These are phyloP conservation scores for Leuciscus waleckii DNA, from an alignment of 2,797 vertebrate genomes.

Conservation along the genomic window DNA sequence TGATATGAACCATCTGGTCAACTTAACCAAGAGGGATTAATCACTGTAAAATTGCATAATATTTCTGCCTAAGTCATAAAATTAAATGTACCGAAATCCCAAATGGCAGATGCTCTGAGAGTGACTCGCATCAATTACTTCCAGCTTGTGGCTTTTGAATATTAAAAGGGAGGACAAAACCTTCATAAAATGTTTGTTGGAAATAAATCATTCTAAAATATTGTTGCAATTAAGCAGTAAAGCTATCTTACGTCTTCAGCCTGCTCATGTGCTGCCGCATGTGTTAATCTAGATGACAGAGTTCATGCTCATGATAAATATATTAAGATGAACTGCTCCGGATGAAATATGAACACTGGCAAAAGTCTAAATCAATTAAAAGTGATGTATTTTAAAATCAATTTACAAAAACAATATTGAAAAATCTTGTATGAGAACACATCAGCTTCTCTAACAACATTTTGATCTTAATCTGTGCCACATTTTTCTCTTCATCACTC, in stretches of 20 bases:
- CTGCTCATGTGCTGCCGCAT: conserved; percentile 5
- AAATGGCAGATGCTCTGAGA: conserved; percentile 31
- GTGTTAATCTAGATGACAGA: conserved; percentile 3
- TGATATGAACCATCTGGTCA: conserved; percentile 62
- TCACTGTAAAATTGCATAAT: conserved; percentile 60
- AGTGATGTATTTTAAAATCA: background rate
- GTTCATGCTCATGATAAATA: conserved; percentile 13
- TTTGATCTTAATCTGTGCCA: background rate
- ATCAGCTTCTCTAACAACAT: background rate
- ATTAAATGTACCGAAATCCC: conserved; percentile 52
- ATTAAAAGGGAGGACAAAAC: conserved; percentile 31
- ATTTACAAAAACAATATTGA: background rate
- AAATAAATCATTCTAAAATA: conserved; percentile 27
- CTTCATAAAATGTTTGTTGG: conserved; percentile 34
- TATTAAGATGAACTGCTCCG: background rate
- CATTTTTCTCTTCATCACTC: background rate
- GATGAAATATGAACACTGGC: conserved; percentile 10
- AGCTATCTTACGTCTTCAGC: background rate
- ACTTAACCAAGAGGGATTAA: conserved; percentile 52
- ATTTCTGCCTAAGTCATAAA: conserved; percentile 56
- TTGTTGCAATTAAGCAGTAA: conserved; percentile 5
- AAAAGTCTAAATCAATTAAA: conserved; percentile 19
- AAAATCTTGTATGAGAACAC: background rate
- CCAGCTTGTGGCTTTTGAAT: conserved; percentile 26
- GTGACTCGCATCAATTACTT: conserved; percentile 48